Evolutionary conservation across 2,797 vertebrate genomes (phyloP), one percentile per base, ranked within the genome.

Genomic region (Malurus leucopterus): DNA sequence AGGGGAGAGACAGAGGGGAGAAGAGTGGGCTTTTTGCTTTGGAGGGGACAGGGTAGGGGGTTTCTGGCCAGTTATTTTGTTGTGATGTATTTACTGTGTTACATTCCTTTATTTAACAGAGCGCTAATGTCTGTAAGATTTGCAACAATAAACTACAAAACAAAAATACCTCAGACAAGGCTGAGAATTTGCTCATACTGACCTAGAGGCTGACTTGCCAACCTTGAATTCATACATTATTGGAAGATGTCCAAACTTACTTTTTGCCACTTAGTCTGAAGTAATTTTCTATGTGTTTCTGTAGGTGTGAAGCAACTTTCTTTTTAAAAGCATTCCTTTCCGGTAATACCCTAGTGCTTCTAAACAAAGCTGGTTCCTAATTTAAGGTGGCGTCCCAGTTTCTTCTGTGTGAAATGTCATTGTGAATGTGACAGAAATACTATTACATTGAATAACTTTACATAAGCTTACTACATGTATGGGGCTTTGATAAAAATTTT

Each of bases 111-210:
- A 98, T 98, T 98, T 98, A 98, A 97, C 96, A 96, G 96, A 98
- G 97, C 94, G 95, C 97, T 98, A 95, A 98, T 97, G 97, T 98
- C 98, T 98, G 98, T 98, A 98, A 98, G 97, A 97, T 98, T 98
- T 98, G 98, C 97, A 97, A 97, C 97, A 98, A 98, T 98, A 99
- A 99, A 98, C 96, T 96, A 98, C 78, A 82, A 92, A 96, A 92
- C 86, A 93, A 95, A 97, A 95, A 91, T 92, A 95, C 94, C 95
- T 97, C 96, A 96, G 94, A 96, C 88, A 95, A 79, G 91, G 86
- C 96, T 92, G 87, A 86, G 88, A 63, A 51, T 95, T 91, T 89
- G 20, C 54, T 95, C 86, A 58, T 88, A 62, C 74, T 80, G 50
- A 58, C 47, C 26, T 27, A 4, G 58, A 73, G 32, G 55, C 18